Conservation (phyloP, 2,113 vertebrate species). For the Sturnira hondurensis region DNA sequence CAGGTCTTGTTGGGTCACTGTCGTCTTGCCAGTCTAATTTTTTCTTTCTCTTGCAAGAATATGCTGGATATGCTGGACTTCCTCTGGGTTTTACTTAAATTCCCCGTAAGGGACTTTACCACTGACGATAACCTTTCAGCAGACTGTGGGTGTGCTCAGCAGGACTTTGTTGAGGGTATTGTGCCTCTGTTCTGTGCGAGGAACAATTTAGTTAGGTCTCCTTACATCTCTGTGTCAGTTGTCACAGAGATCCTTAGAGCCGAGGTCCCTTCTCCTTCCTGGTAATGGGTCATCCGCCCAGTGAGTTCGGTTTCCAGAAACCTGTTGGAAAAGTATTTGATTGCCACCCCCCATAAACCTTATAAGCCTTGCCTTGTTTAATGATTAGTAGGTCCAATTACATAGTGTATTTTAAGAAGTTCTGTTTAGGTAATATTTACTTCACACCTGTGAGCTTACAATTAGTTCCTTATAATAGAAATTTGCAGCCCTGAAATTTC, state of each 20-base stretch:
- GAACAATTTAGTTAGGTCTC: neutral
- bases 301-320: slow-evolving; percentile 13
- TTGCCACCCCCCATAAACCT: neutral
- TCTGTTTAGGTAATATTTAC: slow-evolving; percentile 29
- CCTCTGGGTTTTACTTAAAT: slow-evolving; percentile 6
- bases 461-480: slow-evolving; percentile 48
- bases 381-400: slow-evolving; percentile 42
- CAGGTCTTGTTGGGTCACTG: slow-evolving; percentile 47
- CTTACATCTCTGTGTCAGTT: neutral
- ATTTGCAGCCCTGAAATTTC: slow-evolving; percentile 1
- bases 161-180: neutral
- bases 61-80: neutral
- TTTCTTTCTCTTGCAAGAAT: slow-evolving; percentile 46
- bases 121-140: neutral
- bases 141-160: neutral
- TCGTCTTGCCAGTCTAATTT: slow-evolving; percentile 56
- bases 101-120: neutral
- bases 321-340: neutral
- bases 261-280: neutral
- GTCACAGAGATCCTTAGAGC: neutral
- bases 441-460: slow-evolving; percentile 14
- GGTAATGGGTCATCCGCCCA: slow-evolving; percentile 1
- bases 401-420: slow-evolving; percentile 30
- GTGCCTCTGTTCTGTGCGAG: neutral
- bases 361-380: slow-evolving; percentile 1